phyloP scores from a whole-genome alignment of 2,888 invertebrate genomes.

The Masnerella sp. region DNA sequence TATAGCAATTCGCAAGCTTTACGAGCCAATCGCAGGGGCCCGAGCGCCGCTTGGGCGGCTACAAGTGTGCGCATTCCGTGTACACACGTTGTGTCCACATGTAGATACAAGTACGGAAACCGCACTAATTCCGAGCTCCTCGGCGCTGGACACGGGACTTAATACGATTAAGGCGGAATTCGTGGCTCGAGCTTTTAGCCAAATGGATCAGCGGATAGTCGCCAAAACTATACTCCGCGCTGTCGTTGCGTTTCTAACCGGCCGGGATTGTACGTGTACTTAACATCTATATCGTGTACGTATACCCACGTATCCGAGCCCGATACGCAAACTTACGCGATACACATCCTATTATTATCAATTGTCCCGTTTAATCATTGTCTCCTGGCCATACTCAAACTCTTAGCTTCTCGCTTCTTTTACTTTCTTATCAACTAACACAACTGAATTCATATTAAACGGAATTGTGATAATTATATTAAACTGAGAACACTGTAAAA shows the following conservation, averaged over 20 bases:
- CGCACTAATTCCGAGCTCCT: constrained; percentile 65
- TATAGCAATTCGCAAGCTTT: constrained; percentile 64
- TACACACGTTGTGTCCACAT: constrained; percentile 58
- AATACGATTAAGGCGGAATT: constrained; percentile 70
- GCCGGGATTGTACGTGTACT: constrained; percentile 43
- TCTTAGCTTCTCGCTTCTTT: no score
- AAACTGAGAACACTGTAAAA: no score
- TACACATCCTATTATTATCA: constrained; percentile 43
- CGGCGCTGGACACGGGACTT: constrained; percentile 65
- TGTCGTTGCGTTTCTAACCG: constrained; percentile 51
- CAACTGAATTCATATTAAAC: no score
- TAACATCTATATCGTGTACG: constrained; percentile 43
- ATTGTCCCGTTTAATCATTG: constrained; percentile 36
- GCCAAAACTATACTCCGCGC: constrained; percentile 60
- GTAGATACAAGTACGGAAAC: constrained; percentile 62
- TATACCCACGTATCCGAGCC: constrained; percentile 18
- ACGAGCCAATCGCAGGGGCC: constrained; percentile 62
- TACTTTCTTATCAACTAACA: no score
- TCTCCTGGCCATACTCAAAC: constrained; percentile 11
- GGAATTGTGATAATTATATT: no score
- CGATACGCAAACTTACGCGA: constrained; percentile 27
- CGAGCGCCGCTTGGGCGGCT: constrained; percentile 45
- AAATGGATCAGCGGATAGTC: constrained; percentile 67
- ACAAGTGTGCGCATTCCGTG: constrained; percentile 61
- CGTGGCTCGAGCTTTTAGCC: constrained; percentile 68